A percentile compares a stretch with the other conserved stretches of the same genome.
Conservation (phyloP, 2,888 invertebrate species). For the Vannuccia rotundouncinata region DNA sequence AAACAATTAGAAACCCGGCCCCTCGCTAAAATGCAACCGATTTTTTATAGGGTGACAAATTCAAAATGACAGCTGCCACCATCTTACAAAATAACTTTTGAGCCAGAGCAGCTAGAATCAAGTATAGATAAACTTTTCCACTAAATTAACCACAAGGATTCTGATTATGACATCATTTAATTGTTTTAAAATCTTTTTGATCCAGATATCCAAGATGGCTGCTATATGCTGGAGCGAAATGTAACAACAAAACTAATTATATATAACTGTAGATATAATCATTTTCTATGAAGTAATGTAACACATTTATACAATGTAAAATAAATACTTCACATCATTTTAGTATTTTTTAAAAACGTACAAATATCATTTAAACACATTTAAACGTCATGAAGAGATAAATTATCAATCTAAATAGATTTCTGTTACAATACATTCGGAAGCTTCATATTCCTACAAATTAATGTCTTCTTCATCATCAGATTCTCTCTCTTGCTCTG, state of each 20-base stretch:
- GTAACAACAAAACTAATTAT: not conserved
- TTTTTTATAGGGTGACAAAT: not conserved
- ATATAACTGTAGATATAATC: not conserved
- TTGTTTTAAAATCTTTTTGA: not conserved
- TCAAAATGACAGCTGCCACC: not conserved
- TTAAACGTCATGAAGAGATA: too few species aligned
- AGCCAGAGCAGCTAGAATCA: not conserved
- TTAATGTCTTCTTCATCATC: too few species aligned
- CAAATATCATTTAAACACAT: too few species aligned
- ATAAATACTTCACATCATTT: not conserved
- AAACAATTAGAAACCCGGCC: not conserved
- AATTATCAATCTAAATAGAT: too few species aligned
- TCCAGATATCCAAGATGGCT: constrained; percentile 24
- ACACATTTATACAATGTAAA: too few species aligned
- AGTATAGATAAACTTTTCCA: constrained; percentile 11
- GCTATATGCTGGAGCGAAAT: constrained; percentile 8
- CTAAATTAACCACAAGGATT: constrained; percentile 17
- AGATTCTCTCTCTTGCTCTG: too few species aligned
- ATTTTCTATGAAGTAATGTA: not conserved
- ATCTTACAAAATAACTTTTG: constrained; percentile 15
- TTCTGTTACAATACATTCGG: too few species aligned
- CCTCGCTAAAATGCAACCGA: not conserved
- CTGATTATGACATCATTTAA: not conserved
- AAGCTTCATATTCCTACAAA: too few species aligned
- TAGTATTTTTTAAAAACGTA: not conserved